These are phyloP conservation scores for Cistogaster globosa DNA, from an alignment of 2,888 invertebrate genomes.

Conservation along the genomic window DNA sequence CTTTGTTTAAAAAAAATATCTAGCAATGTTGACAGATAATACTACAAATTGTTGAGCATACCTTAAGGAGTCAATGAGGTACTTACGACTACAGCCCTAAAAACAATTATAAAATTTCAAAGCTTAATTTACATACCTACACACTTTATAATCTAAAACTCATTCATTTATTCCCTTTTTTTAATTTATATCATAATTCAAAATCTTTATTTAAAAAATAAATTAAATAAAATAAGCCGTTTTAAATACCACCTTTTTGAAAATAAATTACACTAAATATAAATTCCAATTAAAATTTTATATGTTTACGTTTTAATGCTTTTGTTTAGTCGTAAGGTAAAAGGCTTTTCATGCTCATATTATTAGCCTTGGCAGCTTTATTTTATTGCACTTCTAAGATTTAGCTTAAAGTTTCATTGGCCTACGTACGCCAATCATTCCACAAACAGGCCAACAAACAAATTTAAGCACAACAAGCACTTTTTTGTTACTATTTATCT, in stretches of 20 bases:
- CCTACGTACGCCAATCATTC: constrained; percentile 11
- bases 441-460: neutral
- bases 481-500: constrained; percentile 27
- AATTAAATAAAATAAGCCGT: too few relatives aligned
- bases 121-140: too few relatives aligned
- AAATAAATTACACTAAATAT: constrained; percentile 42
- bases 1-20: too few relatives aligned
- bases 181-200: too few relatives aligned
- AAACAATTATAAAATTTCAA: too few relatives aligned
- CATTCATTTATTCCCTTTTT: too few relatives aligned
- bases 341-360: constrained; percentile 20
- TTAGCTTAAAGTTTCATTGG: constrained; percentile 52
- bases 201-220: too few relatives aligned
- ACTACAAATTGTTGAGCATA: too few relatives aligned
- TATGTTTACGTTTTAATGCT: neutral
- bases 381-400: constrained; percentile 65
- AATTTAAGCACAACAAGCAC: constrained; percentile 18
- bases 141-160: too few relatives aligned
- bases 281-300: constrained; percentile 52
- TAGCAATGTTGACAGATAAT: too few relatives aligned
- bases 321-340: constrained; percentile 18
- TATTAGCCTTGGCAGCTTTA: constrained; percentile 62
- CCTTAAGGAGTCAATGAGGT: too few relatives aligned
- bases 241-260: constrained; percentile 39
- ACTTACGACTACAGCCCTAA: too few relatives aligned